Evolutionary conservation across 2,113 vertebrate species (phyloP).

Genomic region (Murina feae): DNA sequence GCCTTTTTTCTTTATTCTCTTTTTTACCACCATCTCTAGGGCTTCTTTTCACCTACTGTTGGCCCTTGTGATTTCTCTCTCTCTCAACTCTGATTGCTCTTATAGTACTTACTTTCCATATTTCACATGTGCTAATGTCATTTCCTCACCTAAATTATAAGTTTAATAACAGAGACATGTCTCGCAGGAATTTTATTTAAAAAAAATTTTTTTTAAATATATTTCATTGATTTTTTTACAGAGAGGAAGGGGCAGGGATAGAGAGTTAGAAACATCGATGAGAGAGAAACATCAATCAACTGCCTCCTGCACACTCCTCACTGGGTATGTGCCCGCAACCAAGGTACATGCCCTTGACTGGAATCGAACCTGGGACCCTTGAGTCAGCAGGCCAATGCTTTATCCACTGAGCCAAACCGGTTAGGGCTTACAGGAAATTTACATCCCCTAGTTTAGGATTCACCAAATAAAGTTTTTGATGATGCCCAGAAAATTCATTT

Average conservation of each 20-base stretch:
- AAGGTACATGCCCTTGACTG: too few relatives aligned
- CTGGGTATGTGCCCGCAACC: too few relatives aligned
- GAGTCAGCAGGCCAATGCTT: too few relatives aligned
- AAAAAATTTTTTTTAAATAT: too few relatives aligned
- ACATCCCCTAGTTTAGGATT: not conserved
- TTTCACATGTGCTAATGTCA: not conserved
- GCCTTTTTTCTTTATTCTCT: not conserved
- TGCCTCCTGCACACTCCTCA: too few relatives aligned
- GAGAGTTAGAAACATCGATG: too few relatives aligned
- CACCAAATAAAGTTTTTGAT: not conserved
- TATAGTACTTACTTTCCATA: not conserved
- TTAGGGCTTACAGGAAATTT: not conserved
- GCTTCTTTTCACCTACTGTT: not conserved
- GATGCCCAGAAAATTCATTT: not conserved
- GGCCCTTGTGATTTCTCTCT: not conserved
- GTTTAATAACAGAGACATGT: not conserved
- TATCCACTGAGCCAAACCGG: too few relatives aligned
- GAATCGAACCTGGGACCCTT: too few relatives aligned
- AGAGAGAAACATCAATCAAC: too few relatives aligned
- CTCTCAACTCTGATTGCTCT: not conserved
- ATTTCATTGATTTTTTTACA: too few relatives aligned
- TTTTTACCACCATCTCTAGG: not conserved
- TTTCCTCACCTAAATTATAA: conserved; percentile 19
- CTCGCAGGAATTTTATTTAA: not conserved
- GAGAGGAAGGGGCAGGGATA: too few relatives aligned